Percentiles rank a stretch among this genome's conserved stretches.
Evolutionary conservation across 2,113 vertebrate species (phyloP).

Genomic region (Addax nasomaculatus): DNA sequence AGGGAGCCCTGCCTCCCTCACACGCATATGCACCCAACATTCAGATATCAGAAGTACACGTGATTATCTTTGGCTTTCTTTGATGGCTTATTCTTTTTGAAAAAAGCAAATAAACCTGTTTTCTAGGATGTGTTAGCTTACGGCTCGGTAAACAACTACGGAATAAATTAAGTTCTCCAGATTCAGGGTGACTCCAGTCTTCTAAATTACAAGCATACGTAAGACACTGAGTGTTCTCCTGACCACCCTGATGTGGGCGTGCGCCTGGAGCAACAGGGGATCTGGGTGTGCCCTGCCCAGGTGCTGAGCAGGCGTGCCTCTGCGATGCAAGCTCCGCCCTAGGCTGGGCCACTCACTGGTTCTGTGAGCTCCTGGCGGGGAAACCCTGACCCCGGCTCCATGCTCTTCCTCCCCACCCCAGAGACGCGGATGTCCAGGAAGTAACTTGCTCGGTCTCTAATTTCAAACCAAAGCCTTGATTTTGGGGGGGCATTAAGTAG

Average conservation of each 20-base stretch:
- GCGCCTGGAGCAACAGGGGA: fast-evolving
- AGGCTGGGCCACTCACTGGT: too few species aligned
- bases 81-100: background rate
- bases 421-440: background rate
- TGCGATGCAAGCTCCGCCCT: fast-evolving
- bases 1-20: background rate
- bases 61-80: background rate
- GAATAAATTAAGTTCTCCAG: background rate
- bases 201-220: background rate
- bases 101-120: background rate
- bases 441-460: background rate
- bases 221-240: background rate
- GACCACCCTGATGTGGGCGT: fast-evolving
- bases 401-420: background rate
- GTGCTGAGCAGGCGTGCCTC: too few species aligned
- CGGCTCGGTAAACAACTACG: background rate
- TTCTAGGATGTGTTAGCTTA: background rate
- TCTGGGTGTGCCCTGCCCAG: background rate
- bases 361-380: background rate
- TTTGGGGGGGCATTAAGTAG: background rate
- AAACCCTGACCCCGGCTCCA: background rate
- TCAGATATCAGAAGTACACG: background rate
- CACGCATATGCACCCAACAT: background rate
- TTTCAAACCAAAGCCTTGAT: background rate
- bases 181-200: background rate